A percentile compares a stretch with the other conserved stretches of the same genome.
Evolutionary conservation across 2,888 invertebrate species (phyloP).

Genomic region (Arrhopalites spinosus): DNA sequence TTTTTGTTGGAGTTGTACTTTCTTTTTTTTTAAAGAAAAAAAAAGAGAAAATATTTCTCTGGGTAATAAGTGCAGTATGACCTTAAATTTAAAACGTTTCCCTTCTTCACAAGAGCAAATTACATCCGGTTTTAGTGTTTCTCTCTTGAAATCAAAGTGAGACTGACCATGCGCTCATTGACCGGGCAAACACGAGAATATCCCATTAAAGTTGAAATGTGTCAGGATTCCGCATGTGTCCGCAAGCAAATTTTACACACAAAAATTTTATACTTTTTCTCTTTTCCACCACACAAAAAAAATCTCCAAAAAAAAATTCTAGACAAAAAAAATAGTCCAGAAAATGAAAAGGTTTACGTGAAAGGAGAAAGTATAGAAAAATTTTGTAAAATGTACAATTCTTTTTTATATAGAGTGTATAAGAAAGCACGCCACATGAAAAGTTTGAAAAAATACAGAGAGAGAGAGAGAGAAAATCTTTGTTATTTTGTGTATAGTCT

Average conservation of each 20-base stretch:
- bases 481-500: not conserved
- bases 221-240: constrained; percentile 18
- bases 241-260: constrained; percentile 4
- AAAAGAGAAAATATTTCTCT: too few relatives aligned
- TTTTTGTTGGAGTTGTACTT: not conserved
- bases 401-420: too few relatives aligned
- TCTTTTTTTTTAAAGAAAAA: not conserved
- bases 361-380: not conserved
- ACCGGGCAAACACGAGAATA: constrained; percentile 17
- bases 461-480: not conserved
- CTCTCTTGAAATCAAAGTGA: constrained; percentile 2
- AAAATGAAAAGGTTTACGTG: too few relatives aligned
- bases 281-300: not conserved
- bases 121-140: constrained; percentile 33
- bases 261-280: not conserved
- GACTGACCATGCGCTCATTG: constrained; percentile 18
- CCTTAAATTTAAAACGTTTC: constrained; percentile 29
- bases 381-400: too few relatives aligned
- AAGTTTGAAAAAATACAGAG: not conserved
- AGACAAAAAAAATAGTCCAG: too few relatives aligned
- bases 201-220: constrained; percentile 31
- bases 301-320: too few relatives aligned
- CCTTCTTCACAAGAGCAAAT: constrained; percentile 32
- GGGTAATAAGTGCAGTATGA: constrained; percentile 18
- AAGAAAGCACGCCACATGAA: not conserved